A percentile compares a stretch with the other conserved stretches of the same genome.
phyloP scores from a whole-genome alignment of 2,113 vertebrate species.

The Etheostoma spectabile region DNA sequence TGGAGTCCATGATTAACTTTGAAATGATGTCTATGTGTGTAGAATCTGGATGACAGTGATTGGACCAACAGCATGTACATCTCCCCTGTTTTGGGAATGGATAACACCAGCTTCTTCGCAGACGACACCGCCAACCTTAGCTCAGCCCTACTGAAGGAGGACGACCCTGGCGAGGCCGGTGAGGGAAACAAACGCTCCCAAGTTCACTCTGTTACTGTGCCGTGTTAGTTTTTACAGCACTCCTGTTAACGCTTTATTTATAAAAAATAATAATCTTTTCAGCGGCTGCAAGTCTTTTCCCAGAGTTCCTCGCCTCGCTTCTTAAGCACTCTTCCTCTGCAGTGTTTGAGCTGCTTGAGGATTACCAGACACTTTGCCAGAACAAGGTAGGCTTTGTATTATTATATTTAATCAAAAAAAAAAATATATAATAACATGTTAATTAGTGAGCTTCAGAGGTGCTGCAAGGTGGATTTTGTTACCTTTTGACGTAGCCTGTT shows the following conservation, averaged over 20 bases:
- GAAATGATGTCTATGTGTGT: not conserved
- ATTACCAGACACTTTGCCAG: slow-evolving; percentile 91
- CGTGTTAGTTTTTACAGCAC: not conserved
- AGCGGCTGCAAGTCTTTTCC: slow-evolving; percentile 94
- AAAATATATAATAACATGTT: no score
- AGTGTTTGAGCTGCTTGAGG: slow-evolving; percentile 93
- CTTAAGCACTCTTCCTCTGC: slow-evolving; percentile 91
- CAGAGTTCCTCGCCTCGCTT: slow-evolving; percentile 92
- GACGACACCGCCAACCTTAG: slow-evolving; percentile 90
- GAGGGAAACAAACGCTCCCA: slow-evolving; percentile 41
- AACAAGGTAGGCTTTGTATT: slow-evolving; percentile 80
- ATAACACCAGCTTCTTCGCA: slow-evolving; percentile 84
- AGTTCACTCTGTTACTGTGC: not conserved
- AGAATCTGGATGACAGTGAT: slow-evolving; percentile 91
- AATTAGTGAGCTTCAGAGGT: no score
- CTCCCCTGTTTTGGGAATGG: slow-evolving; percentile 81
- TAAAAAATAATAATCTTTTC: slow-evolving; percentile 43
- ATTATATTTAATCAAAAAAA: no score
- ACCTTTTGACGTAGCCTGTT: not conserved
- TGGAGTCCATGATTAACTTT: not conserved
- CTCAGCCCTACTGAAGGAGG: slow-evolving; percentile 91
- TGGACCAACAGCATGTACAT: slow-evolving; percentile 86
- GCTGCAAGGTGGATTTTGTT: no score
- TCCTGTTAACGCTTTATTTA: not conserved
- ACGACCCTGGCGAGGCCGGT: slow-evolving; percentile 96